phyloP scores from a whole-genome alignment of 2,113 vertebrate genomes.

The Varanus salvator region DNA sequence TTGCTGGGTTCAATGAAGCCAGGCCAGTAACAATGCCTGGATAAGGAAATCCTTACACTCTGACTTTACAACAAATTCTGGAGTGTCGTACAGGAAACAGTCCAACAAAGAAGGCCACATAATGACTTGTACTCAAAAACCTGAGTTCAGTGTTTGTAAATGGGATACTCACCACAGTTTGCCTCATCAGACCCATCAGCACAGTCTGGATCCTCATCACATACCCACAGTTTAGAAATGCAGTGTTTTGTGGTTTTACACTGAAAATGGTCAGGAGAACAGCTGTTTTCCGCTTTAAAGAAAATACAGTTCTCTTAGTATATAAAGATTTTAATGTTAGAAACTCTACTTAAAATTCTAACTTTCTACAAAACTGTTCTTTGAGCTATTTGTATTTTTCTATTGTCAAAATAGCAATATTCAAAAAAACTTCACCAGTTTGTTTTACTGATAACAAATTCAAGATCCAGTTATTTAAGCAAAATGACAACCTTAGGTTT shows the following conservation, averaged over 20 bases:
- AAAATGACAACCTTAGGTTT: not conserved
- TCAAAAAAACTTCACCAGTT: not conserved
- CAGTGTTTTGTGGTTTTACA: constrained; percentile 97
- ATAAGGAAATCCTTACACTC: not conserved
- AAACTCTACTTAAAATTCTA: not conserved
- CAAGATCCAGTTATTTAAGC: not conserved
- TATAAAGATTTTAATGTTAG: not conserved
- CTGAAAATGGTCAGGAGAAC: constrained; percentile 97
- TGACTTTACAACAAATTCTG: too few relatives aligned
- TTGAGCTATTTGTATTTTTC: not conserved
- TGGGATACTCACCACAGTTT: constrained; percentile 90
- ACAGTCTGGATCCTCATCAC: constrained; percentile 97
- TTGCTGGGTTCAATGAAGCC: not conserved
- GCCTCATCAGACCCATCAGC: constrained; percentile 96
- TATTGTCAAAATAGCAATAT: not conserved
- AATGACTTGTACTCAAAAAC: not conserved
- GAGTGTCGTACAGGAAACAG: not conserved
- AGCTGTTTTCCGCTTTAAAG: constrained; percentile 94
- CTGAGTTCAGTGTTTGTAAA: not conserved
- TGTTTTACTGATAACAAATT: not conserved
- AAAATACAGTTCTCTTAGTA: constrained; percentile 54
- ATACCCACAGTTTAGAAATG: constrained; percentile 98
- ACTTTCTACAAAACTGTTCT: not conserved
- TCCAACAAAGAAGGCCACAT: not conserved
- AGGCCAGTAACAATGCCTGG: not conserved